Percentiles rank a stretch among this genome's conserved stretches.
Evolutionary conservation across 2,113 vertebrate species (phyloP).

Genomic region (Nibea coibor): DNA sequence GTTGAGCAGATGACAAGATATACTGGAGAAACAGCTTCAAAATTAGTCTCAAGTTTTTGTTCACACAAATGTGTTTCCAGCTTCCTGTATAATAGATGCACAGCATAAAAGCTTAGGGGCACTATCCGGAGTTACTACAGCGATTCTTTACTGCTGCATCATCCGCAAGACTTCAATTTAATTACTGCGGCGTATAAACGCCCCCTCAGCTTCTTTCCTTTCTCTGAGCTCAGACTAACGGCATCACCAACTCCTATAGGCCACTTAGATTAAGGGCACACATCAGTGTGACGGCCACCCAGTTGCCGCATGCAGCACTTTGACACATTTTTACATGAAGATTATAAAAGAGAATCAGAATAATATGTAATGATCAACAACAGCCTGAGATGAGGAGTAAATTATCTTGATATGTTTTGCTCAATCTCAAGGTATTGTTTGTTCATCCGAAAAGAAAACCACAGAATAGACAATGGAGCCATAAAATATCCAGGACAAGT

Average conservation of each 20-base stretch:
- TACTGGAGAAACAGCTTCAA: background rate
- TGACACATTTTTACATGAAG: background rate
- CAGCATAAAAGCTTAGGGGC: background rate
- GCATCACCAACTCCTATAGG: constrained; percentile 34
- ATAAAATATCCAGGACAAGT: background rate
- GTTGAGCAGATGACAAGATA: background rate
- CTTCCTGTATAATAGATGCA: constrained; percentile 11
- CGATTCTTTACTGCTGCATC: constrained; percentile 31
- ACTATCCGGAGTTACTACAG: background rate
- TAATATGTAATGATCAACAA: background rate
- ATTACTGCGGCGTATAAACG: constrained; percentile 55
- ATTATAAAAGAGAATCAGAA: background rate
- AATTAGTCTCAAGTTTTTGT: background rate
- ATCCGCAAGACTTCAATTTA: constrained; percentile 45
- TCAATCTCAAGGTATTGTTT: background rate
- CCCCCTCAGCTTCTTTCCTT: constrained; percentile 32
- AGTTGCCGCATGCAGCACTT: constrained; percentile 26
- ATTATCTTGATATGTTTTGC: background rate
- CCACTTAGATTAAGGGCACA: constrained; percentile 24
- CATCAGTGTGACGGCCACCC: constrained; percentile 22
- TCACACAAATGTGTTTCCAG: background rate
- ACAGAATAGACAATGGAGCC: background rate
- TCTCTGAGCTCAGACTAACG: constrained; percentile 34
- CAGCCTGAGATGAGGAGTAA: background rate
- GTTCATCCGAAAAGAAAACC: background rate